Conservation (phyloP, 2,888 invertebrate genomes). For the Sesia apiformis region DNA sequence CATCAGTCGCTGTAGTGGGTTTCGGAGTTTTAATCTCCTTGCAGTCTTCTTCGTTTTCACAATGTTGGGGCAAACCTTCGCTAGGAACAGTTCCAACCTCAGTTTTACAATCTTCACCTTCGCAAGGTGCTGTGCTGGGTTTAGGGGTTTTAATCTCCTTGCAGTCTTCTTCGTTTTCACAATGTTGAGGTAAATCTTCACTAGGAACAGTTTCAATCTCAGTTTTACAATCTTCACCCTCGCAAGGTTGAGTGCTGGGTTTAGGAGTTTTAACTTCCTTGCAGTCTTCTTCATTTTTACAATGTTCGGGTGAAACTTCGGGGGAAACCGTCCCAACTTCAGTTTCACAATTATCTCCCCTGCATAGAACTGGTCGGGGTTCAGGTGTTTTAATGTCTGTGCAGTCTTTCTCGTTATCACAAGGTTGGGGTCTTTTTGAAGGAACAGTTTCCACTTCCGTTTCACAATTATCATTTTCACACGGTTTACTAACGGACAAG, state of each 20-base stretch:
- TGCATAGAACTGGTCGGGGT: not conserved
- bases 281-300: not conserved
- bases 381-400: conserved; percentile 1
- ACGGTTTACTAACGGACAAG: conserved; percentile 16
- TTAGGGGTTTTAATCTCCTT: not conserved
- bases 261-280: not conserved
- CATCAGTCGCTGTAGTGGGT: too few species aligned
- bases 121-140: not conserved
- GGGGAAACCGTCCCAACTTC: conserved; percentile 2
- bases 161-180: not conserved
- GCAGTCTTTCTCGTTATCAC: conserved; percentile 17
- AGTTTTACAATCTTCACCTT: not conserved
- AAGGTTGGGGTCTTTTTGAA: conserved; percentile 10
- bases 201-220: not conserved
- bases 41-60: conserved; percentile 18
- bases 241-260: not conserved
- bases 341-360: conserved; percentile 15
- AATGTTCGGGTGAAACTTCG: not conserved
- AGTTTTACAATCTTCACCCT: not conserved
- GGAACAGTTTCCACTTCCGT: conserved; percentile 9
- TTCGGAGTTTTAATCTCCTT: too few species aligned
- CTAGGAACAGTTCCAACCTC: not conserved
- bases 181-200: not conserved
- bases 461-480: conserved; percentile 25
- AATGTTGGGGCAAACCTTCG: conserved; percentile 6